Conservation (phyloP, 2,113 vertebrate genomes). For the Sorex araneus region DNA sequence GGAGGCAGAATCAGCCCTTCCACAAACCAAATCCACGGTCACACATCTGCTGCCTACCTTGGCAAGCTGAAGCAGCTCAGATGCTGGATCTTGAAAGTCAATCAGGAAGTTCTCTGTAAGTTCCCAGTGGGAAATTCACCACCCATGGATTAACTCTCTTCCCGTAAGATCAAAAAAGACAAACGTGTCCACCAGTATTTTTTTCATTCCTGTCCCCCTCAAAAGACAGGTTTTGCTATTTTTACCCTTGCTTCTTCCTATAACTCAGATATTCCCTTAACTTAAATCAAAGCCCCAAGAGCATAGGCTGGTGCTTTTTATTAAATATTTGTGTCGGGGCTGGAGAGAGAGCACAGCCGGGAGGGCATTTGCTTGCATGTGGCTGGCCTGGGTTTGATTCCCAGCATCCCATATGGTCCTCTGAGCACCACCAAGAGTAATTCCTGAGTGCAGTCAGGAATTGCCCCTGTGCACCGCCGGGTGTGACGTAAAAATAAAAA, state of each 20-base stretch:
- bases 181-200: neutral
- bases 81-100: conserved; percentile 63
- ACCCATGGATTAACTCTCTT: conserved; percentile 18
- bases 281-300: conserved; percentile 17
- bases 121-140: conserved; percentile 9
- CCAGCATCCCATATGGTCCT: too few species aligned
- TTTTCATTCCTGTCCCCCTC: neutral
- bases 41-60: conserved; percentile 73
- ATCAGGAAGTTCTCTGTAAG: conserved; percentile 66
- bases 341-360: too few species aligned
- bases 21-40: conserved; percentile 54
- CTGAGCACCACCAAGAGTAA: too few species aligned
- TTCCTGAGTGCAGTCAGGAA: too few species aligned
- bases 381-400: too few species aligned
- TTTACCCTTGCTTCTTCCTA: neutral
- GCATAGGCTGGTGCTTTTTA: too few species aligned
- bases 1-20: conserved; percentile 17
- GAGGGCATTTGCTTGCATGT: too few species aligned
- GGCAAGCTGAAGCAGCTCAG: conserved; percentile 60
- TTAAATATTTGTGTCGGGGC: too few species aligned
- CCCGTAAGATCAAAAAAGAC: neutral
- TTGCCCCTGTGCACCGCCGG: too few species aligned
- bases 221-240: neutral
- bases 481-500: too few species aligned
- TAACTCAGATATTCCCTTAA: conserved; percentile 43